phyloP scores from a whole-genome alignment of 2,888 invertebrate species.

The Creontiades dilutus region DNA sequence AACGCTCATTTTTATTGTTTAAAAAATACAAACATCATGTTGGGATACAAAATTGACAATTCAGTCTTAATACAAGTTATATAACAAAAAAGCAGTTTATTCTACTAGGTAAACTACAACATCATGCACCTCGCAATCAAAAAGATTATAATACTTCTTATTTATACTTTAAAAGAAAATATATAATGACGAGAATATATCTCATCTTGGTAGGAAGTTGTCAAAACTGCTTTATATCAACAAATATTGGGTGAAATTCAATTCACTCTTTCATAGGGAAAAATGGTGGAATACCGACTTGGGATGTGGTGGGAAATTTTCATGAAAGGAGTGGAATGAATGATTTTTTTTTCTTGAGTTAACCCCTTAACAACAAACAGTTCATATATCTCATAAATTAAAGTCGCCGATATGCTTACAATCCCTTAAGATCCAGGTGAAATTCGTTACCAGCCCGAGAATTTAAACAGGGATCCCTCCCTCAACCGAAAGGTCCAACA shows the following conservation, averaged over 20 bases:
- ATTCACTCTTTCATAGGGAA: too few species aligned
- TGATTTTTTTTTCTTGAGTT: too few species aligned
- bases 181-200: not conserved
- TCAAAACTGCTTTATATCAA: not conserved
- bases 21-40: slow-evolving; percentile 13
- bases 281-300: too few species aligned
- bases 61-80: slow-evolving; percentile 17
- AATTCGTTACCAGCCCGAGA: too few species aligned
- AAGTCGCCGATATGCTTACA: too few species aligned
- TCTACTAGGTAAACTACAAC: not conserved
- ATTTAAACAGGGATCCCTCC: too few species aligned
- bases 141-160: not conserved
- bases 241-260: not conserved
- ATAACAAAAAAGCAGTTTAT: not conserved
- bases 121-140: not conserved
- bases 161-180: not conserved
- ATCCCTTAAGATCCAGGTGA: too few species aligned
- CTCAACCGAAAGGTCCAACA: too few species aligned
- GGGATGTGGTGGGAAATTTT: too few species aligned
- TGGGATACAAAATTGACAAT: not conserved
- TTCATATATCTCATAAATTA: too few species aligned
- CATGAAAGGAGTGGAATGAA: too few species aligned
- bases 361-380: too few species aligned
- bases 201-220: not conserved
- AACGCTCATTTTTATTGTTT: not conserved